phyloP scores from a whole-genome alignment of 2,797 vertebrate genomes.

The Mastacembelus armatus region DNA sequence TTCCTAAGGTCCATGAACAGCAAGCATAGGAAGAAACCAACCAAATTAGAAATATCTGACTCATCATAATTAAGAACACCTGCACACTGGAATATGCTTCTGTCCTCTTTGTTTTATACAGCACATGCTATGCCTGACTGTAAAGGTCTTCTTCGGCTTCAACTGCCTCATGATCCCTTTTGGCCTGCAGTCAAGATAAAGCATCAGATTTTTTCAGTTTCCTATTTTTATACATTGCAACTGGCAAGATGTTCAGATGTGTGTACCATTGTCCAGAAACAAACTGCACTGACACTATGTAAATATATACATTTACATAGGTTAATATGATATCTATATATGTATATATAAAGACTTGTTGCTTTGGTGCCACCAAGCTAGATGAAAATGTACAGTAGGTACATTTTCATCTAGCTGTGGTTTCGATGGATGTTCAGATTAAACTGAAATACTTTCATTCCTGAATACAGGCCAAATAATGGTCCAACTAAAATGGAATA shows the following conservation, averaged over 20 bases:
- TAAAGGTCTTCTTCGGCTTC: conserved; percentile 53
- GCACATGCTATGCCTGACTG: conserved; percentile 37
- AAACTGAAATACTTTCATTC: not conserved
- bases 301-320: conserved; percentile 62
- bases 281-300: conserved; percentile 43
- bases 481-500: conserved; percentile 16
- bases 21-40: conserved; percentile 57
- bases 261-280: conserved; percentile 31
- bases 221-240: conserved; percentile 76
- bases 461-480: conserved; percentile 18
- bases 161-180: conserved; percentile 50
- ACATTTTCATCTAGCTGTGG: no score
- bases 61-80: conserved; percentile 52
- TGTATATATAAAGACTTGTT: conserved; percentile 35
- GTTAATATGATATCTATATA: conserved; percentile 64
- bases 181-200: conserved; percentile 54
- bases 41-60: conserved; percentile 58
- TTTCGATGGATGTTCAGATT: no score
- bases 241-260: conserved; percentile 50
- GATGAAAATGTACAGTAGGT: no score
- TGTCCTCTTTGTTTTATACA: conserved; percentile 54
- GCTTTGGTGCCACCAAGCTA: conserved; percentile 37
- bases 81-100: conserved; percentile 56
- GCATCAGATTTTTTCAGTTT: conserved; percentile 61
- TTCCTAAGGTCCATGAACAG: conserved; percentile 45